Base-by-base conservation (phyloP, 2,797 vertebrate species). In the Bucorvus abyssinicus region DNA sequence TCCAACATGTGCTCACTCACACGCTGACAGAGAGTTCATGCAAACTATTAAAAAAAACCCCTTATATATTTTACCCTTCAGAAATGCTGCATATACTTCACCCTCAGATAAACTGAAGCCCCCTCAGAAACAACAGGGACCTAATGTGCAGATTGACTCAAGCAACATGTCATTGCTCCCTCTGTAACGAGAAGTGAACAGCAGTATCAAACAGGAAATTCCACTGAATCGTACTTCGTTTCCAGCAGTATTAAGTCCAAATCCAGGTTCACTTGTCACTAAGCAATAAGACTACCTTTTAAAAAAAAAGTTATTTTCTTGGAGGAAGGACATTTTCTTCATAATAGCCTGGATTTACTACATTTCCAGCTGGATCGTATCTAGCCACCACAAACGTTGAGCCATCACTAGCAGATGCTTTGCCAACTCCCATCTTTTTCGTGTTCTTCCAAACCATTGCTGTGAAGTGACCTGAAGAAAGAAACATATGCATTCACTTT, bases 381-480 rank as follows among this genome's bases (percentile, higher is more conserved):
- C 99, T 98, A n/a, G 99, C 99, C 84, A 99, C 99, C 67, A 99
- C 99, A 52, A 99, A 99, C 1, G 99, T 99, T 61, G 99, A 99
- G 26, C 99, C 99, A 1, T 99, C 99, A 2, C 98, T 98, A 16
- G 99, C 98, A 14, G 97, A 97, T 7, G 99, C 99, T 94, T 99
- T 99, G 34, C 99, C 99, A 1, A 99, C 98, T 6, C 99, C 99
- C 93, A 99, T 98, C 96, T 98, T 98, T 96, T 98, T 98, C 23
- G 97, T 99, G 87, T 96, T 98, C 96, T 99, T 99, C 99, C 99
- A 99, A 50, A 99, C 98, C 99, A 99, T 99, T 55, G 99, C 99
- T 42, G 99, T 99, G 95, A 99, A 99, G 96, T 99, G 99, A 60
- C 99, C 99, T 99, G 94, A 76, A 87, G 65, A 59, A 38, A 79